Conservation (phyloP, 2,797 vertebrate genomes). For the Microhierax caerulescens region DNA sequence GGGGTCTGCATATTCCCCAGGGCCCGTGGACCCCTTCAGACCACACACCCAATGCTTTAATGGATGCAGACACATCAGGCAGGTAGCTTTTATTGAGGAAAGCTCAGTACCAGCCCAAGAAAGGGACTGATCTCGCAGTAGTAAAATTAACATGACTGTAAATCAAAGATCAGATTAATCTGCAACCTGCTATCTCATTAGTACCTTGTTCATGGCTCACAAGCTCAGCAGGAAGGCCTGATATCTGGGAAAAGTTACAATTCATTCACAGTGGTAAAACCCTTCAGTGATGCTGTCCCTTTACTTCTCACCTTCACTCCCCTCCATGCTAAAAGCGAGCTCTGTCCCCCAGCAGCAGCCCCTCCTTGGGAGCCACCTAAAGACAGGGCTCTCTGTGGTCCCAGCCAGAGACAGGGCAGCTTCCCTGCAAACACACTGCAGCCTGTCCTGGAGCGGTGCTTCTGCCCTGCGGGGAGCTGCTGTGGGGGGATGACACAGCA, state of each 20-base stretch:
- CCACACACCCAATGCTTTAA: neutral
- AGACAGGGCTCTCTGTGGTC: neutral
- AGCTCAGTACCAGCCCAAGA: neutral
- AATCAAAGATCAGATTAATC: neutral
- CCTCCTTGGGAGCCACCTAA: neutral
- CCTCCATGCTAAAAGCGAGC: neutral
- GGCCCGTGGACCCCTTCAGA: neutral
- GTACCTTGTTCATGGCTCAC: neutral
- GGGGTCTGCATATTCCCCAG: neutral
- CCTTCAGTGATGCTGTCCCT: neutral
- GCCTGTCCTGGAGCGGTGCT: neutral
- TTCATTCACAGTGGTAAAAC: neutral
- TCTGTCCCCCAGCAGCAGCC: neutral
- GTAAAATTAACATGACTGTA: neutral
- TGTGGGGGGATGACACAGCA: neutral
- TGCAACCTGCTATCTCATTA: neutral
- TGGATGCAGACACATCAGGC: neutral
- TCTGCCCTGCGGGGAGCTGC: neutral
- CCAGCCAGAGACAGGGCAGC: neutral
- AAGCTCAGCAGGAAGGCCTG: slow-evolving; percentile 26
- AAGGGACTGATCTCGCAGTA: neutral
- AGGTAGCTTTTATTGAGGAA: slow-evolving; percentile 32
- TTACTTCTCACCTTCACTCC: neutral
- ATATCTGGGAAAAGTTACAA: neutral
- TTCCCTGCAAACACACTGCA: neutral